phyloP scores from a whole-genome alignment of 1,140 invertebrate genomes.

The Yoshiicerus persimilis region DNA sequence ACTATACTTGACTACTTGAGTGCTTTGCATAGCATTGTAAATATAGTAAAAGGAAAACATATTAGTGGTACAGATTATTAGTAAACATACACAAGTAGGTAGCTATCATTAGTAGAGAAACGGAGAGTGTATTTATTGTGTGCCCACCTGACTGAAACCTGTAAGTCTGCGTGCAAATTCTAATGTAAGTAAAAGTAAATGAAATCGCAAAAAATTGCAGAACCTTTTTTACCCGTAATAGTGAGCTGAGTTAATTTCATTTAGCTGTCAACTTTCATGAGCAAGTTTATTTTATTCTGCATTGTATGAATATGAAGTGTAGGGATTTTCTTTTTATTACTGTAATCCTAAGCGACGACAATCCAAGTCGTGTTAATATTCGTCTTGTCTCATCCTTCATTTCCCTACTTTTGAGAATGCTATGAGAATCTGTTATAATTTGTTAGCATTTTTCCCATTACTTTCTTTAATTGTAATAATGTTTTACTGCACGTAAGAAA shows the following conservation, averaged over 20 bases:
- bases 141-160: neutral
- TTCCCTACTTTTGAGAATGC: neutral
- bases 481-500: neutral
- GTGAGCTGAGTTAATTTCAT: neutral
- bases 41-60: neutral
- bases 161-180: neutral
- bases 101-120: neutral
- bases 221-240: neutral
- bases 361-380: neutral
- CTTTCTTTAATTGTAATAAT: neutral
- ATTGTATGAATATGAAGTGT: too few relatives aligned
- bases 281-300: neutral
- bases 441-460: neutral
- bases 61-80: neutral
- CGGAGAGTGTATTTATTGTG: neutral
- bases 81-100: neutral
- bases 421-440: neutral
- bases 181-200: neutral
- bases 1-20: neutral
- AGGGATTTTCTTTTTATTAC: neutral
- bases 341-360: neutral
- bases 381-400: neutral
- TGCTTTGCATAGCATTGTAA: neutral
- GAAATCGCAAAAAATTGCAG: neutral
- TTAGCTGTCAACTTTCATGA: neutral